These are phyloP conservation scores for Megalonaias nervosa DNA, from an alignment of 1,140 invertebrate genomes.

Conservation along the genomic window DNA sequence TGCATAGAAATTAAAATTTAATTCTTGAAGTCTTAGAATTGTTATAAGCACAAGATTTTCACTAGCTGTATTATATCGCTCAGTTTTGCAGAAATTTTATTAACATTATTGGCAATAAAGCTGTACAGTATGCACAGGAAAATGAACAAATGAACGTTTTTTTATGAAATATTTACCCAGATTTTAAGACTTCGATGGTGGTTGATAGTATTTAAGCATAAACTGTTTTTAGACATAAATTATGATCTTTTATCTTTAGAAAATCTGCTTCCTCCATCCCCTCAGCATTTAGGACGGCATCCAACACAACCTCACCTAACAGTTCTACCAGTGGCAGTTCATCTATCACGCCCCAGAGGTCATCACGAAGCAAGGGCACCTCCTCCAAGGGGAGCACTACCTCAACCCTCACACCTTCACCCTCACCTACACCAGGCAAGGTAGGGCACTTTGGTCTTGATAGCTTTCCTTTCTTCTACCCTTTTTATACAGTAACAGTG, in stretches of 20 bases:
- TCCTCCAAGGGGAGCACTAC: conserved; percentile 67
- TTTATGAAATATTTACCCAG: too few relatives aligned
- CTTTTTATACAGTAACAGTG: background rate
- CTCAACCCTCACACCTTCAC: conserved; percentile 67
- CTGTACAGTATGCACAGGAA: too few relatives aligned
- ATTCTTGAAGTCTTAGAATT: too few relatives aligned
- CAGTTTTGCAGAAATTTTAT: too few relatives aligned
- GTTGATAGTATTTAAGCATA: too few relatives aligned
- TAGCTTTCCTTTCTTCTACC: background rate
- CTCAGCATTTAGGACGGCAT: conserved; percentile 55
- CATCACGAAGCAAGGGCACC: conserved; percentile 54
- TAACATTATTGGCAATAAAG: too few relatives aligned
- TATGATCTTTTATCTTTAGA: conserved; percentile 15
- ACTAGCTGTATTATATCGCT: too few relatives aligned
- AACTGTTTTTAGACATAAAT: too few relatives aligned
- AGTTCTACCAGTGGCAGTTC: conserved; percentile 69
- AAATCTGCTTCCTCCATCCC: conserved; percentile 47
- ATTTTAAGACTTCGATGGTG: too few relatives aligned
- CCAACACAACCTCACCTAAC: conserved; percentile 67
- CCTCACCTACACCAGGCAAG: conserved; percentile 67
- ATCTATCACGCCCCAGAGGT: conserved; percentile 62
- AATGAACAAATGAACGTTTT: too few relatives aligned
- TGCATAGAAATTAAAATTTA: too few relatives aligned
- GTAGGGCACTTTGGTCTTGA: conserved; percentile 29
- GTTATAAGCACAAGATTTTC: too few relatives aligned